Evolutionary conservation across 2,888 invertebrate species (phyloP).

Genomic region (Brenthis daphne): DNA sequence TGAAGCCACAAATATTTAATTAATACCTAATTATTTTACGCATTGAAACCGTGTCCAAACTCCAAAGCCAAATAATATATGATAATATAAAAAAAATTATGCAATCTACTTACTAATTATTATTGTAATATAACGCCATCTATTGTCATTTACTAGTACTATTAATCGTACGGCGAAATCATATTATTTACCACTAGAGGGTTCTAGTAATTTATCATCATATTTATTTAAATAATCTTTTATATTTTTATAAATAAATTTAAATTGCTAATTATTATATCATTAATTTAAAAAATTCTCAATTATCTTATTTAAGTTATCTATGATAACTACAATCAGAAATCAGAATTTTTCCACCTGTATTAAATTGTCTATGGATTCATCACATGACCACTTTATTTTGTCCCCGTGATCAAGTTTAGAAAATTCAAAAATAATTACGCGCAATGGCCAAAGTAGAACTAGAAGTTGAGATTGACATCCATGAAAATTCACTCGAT

Average conservation of each 20-base stretch:
- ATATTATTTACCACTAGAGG: background rate
- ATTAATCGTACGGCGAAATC: background rate
- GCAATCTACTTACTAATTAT: no score
- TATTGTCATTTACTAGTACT: background rate
- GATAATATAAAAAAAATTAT: no score
- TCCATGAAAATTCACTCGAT: slow-evolving; percentile 83
- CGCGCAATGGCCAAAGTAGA: slow-evolving; percentile 74
- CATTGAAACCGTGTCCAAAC: no score
- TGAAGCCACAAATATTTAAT: no score
- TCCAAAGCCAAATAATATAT: no score
- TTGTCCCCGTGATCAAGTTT: slow-evolving; percentile 88
- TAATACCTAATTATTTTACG: no score
- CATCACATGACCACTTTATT: slow-evolving; percentile 87
- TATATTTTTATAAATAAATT: no score
- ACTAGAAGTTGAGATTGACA: slow-evolving; percentile 81
- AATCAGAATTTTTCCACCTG: slow-evolving; percentile 35
- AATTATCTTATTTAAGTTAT: background rate
- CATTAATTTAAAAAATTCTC: background rate
- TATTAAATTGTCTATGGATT: slow-evolving; percentile 57
- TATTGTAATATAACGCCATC: background rate
- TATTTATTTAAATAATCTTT: background rate
- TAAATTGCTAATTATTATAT: background rate
- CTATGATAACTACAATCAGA: background rate
- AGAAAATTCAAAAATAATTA: slow-evolving; percentile 85
- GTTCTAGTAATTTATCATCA: background rate